Evolutionary conservation across 2,888 invertebrate species (phyloP), one percentile per base, ranked within the genome.

Genomic region (Dioctria rufipes): DNA sequence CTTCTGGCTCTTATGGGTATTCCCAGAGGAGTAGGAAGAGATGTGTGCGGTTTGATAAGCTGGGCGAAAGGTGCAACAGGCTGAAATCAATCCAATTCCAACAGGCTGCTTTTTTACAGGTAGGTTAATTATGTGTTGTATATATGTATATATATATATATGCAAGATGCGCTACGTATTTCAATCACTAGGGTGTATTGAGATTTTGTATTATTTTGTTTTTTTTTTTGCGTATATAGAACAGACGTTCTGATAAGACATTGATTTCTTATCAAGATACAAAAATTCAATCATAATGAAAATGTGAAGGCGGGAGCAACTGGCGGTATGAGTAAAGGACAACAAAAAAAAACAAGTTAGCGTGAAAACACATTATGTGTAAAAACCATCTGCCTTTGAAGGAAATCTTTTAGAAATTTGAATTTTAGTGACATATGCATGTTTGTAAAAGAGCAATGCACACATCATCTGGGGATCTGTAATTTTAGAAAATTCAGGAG

Each of bases 21-120:
- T 8, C n/a, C 4, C 8, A 5, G 25, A n/a, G n/a, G n/a, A 58
- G 58, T 1, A 11, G 11, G 25, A n/a, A 13, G n/a, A 58, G 58
- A 58, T 58, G 25, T 58, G n/a, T 58, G 58, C 11, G n/a, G 11
- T 13, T 5, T 13, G 58, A 58, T 58, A 58, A 58, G 25, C 2
- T n/a, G 58, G 58, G 11, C n/a, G 58, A 58, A 58, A 58, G 58
- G 58, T 58, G 58, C 58, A 58, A 58, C 58, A 58, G 58, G 58
- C 58, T 58, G 58, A 58, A 58, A 58, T 58, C 58, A 58, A 58
- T 58, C 58, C 58, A 11, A 58, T 13, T 58, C 58, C 58, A 58
- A 58, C 58, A 58, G 58, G 58, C 58, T 58, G 58, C 58, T 58
- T 58, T 11, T 13, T 58, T 58, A 13, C 58, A 58, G 58, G 58